Conservation (phyloP, 2,888 invertebrate species). For the Tortrix viridana region DNA sequence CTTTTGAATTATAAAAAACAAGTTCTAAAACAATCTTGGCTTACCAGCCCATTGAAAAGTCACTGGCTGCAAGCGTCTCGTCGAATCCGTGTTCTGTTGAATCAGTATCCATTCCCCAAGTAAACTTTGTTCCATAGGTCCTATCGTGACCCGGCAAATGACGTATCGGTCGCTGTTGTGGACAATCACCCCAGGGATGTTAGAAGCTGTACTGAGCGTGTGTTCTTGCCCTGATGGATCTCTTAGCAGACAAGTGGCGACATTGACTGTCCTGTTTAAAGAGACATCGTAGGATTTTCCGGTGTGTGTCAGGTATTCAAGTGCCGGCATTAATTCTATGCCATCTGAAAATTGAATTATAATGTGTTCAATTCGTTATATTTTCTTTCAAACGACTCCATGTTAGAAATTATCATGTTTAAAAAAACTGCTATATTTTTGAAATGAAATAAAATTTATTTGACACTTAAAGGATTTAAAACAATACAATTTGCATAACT, state of each 20-base stretch:
- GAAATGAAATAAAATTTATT: too few species aligned
- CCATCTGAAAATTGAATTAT: slow-evolving; percentile 21
- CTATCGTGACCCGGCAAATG: slow-evolving; percentile 31
- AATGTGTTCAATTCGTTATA: not conserved
- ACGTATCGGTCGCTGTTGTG: slow-evolving; percentile 22
- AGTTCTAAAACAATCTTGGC: too few species aligned
- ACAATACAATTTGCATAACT: too few species aligned
- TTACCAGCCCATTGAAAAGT: slow-evolving; percentile 33
- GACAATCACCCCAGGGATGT: slow-evolving; percentile 26
- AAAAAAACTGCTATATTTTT: too few species aligned
- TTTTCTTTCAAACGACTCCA: not conserved
- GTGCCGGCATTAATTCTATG: slow-evolving; percentile 9
- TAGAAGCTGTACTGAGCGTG: slow-evolving; percentile 13
- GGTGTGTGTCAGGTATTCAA: slow-evolving; percentile 35
- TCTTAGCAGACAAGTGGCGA: slow-evolving; percentile 22
- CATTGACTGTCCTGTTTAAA: slow-evolving; percentile 29
- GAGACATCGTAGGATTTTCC: slow-evolving; percentile 28
- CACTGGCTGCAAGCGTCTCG: slow-evolving; percentile 19
- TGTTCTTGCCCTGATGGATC: slow-evolving; percentile 18
- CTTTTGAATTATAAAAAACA: too few species aligned
- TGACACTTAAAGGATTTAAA: too few species aligned
- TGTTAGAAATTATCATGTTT: too few species aligned
- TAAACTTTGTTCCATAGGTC: slow-evolving; percentile 31
- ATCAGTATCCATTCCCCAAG: slow-evolving; percentile 35
- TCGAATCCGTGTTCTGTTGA: slow-evolving; percentile 25